A percentile compares a stretch with the other conserved stretches of the same genome.
These are phyloP conservation scores for Cariama cristata DNA, from an alignment of 2,113 vertebrate species.

Conservation along the genomic window DNA sequence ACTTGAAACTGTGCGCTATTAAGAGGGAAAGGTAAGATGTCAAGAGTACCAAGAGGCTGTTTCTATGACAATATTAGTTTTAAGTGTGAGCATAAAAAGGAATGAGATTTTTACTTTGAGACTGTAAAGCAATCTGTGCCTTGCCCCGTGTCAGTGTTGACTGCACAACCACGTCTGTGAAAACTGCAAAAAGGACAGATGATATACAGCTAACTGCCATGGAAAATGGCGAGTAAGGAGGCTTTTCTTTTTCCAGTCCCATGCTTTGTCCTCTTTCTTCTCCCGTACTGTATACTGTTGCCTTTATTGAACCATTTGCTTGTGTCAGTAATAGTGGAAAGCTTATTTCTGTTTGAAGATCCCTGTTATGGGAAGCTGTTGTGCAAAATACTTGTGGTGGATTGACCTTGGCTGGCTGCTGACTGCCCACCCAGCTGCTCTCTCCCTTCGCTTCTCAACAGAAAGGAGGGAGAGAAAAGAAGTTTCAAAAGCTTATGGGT, in stretches of 20 bases:
- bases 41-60: background rate
- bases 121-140: background rate
- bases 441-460: background rate
- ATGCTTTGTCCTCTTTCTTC: background rate
- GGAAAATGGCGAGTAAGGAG: background rate
- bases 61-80: background rate
- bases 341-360: background rate
- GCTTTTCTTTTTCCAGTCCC: background rate
- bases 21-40: background rate
- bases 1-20: background rate
- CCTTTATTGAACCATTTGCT: background rate
- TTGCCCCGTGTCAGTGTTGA: fast-evolving
- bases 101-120: background rate
- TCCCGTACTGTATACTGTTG: no score
- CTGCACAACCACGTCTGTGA: background rate
- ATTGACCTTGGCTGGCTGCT: background rate
- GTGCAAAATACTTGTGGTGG: no score
- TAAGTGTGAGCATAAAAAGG: background rate
- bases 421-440: background rate
- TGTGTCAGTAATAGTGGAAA: background rate
- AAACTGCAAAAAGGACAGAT: background rate
- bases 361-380: background rate
- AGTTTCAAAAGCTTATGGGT: background rate
- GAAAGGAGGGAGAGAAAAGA: background rate
- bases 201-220: background rate